Conservation (phyloP, 2,888 invertebrate species). For the Ophion obscuratus region DNA sequence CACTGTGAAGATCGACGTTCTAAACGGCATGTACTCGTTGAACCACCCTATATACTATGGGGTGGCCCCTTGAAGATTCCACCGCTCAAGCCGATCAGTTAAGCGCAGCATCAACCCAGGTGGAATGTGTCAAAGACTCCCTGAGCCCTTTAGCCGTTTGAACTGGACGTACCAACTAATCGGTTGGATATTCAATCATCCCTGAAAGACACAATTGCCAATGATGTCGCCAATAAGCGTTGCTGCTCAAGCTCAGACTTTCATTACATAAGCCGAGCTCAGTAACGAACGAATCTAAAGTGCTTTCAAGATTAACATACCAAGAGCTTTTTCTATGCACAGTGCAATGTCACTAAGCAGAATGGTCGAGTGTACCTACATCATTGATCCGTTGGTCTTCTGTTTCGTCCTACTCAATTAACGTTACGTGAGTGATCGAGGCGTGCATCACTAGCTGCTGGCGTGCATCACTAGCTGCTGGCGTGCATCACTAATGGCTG, state of each 20-base stretch:
- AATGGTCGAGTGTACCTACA: neutral
- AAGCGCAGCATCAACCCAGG: constrained; percentile 25
- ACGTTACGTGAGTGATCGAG: no score
- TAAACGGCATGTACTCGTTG: neutral
- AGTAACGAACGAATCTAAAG: neutral
- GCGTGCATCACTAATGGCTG: no score
- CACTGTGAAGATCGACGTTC: neutral
- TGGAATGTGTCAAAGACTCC: constrained; percentile 48
- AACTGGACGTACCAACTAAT: constrained; percentile 39
- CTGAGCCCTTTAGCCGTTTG: constrained; percentile 8
- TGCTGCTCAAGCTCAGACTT: neutral
- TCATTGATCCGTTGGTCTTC: no score
- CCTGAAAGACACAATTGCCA: neutral
- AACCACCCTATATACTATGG: neutral
- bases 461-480: no score
- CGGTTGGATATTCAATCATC: constrained; percentile 7
- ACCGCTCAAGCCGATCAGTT: constrained; percentile 30
- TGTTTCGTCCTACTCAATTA: no score
- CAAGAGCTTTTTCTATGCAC: neutral
- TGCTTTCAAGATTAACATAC: neutral
- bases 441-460: neutral
- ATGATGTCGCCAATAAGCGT: neutral
- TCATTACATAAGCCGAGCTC: neutral
- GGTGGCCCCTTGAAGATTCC: constrained; percentile 37
- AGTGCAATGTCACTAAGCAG: neutral